Base-by-base conservation (phyloP, 2,888 invertebrate species). In the Phania funesta region DNA sequence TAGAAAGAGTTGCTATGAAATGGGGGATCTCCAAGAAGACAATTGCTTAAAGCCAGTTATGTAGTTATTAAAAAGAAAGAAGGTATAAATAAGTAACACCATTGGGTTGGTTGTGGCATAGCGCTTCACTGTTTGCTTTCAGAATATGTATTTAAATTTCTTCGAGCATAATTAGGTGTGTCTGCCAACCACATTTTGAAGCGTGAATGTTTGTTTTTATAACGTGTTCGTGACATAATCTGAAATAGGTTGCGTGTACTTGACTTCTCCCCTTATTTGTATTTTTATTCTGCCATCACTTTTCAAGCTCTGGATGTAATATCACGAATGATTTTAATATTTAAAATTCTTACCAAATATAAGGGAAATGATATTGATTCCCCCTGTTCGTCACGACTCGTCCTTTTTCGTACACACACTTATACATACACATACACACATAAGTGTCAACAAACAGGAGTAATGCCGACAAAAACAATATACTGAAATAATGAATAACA, bases 281-380 rank as follows among this genome's bases (percentile, higher is more conserved):
- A 18, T 56, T 7, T 32, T 58, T 16, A 9, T 9, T 26, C n/a
- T 71, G 35, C 46, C 32, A 38, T 29, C 50, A 11, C 16, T 60
- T 58, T 24, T 13, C 20, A 18, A 24, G n/a, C 24, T 50, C 50
- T 44, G 41, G 41, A 52, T 16, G 44, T 44, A 52, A 54, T 20
- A 64, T 29, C 35, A 68, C 22, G 7, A 48, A 46, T 20, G 38
- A 67, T 48, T 50, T 65, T 67, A 46, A 65, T 48, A 29, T 54
- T 64, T 13, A 16, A 9, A 22, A 18, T 20, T 38, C 26, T 58
- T 35, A 20, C 13, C 41, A 38, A 60, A 68, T 24, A 35, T 22
- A 58, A 75, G 71, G 65, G 76, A 80, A 71, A 76, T 80, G 70
- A 48, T 65, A 38, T 60, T 70, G 56, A 71, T 71, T 76, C 50